A percentile compares a stretch with the other conserved stretches of the same genome.
Evolutionary conservation across 2,888 invertebrate genomes (phyloP).

Genomic region (Acronicta psi): DNA sequence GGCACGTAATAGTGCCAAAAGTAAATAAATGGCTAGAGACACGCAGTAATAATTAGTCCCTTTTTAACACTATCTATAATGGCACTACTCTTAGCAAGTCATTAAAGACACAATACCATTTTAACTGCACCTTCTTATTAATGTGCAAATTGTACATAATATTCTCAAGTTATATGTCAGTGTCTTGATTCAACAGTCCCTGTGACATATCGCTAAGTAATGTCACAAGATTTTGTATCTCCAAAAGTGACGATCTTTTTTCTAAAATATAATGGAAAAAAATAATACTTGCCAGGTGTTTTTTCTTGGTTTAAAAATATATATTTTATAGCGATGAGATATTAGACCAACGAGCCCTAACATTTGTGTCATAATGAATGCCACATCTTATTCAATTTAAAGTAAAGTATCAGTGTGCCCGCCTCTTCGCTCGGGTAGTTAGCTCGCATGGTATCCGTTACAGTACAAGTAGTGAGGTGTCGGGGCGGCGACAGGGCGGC

Average conservation of each 20-base stretch:
- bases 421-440: conserved; percentile 54
- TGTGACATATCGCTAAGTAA: too few species aligned
- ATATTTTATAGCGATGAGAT: too few species aligned
- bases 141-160: not conserved
- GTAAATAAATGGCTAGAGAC: not conserved
- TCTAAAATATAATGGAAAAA: too few species aligned
- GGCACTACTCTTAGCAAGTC: not conserved
- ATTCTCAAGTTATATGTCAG: too few species aligned
- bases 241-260: too few species aligned
- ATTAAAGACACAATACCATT: not conserved
- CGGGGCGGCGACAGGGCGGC: conserved; percentile 31
- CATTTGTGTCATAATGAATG: too few species aligned
- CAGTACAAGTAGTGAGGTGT: conserved; percentile 64
- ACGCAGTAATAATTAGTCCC: not conserved
- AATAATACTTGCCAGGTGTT: too few species aligned
- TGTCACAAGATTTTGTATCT: too few species aligned
- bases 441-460: conserved; percentile 64
- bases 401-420: conserved; percentile 33
- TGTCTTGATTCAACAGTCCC: too few species aligned
- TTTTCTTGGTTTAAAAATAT: too few species aligned
- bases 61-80: conserved; percentile 5
- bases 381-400: too few species aligned
- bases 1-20: conserved; percentile 21
- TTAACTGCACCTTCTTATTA: not conserved
- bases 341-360: too few species aligned